A percentile compares a stretch with the other conserved stretches of the same genome.
phyloP scores from a whole-genome alignment of 2,888 invertebrate genomes.

The Carcina quercana region DNA sequence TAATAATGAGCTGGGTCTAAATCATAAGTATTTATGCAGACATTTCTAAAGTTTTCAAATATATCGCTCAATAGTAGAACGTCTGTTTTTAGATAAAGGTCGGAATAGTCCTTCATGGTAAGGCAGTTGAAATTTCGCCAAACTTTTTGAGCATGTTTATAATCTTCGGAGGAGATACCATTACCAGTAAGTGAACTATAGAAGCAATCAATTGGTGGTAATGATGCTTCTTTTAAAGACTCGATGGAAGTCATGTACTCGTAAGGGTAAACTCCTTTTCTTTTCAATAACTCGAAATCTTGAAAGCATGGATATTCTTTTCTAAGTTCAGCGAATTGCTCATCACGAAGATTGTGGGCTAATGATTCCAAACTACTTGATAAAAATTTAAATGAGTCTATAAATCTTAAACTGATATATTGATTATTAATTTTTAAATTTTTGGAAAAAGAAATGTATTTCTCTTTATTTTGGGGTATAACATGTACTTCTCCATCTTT shows the following conservation, averaged over 20 bases:
- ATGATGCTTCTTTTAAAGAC: constrained; percentile 8
- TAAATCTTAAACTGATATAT: constrained; percentile 2
- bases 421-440: neutral
- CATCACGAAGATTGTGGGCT: neutral
- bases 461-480: too few relatives aligned
- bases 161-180: constrained; percentile 5
- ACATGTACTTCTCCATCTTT: too few relatives aligned
- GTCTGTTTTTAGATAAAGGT: constrained; percentile 22
- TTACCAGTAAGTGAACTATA: constrained; percentile 10
- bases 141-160: constrained; percentile 6
- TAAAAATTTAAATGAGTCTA: neutral
- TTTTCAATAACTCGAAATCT: neutral
- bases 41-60: constrained; percentile 15
- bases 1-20: constrained; percentile 2
- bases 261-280: constrained; percentile 16
- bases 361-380: constrained; percentile 7
- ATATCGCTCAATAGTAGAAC: constrained; percentile 21
- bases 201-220: constrained; percentile 13
- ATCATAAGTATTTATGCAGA: neutral
- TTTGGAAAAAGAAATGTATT: neutral
- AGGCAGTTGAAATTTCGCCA: constrained; percentile 17
- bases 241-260: constrained; percentile 15
- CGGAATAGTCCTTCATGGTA: constrained; percentile 18
- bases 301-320: neutral
- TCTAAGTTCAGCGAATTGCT: neutral